Percentiles rank a stretch among this genome's conserved stretches.
phyloP scores from a whole-genome alignment of 1,140 invertebrate species.

The Himalopsyche phryganea region DNA sequence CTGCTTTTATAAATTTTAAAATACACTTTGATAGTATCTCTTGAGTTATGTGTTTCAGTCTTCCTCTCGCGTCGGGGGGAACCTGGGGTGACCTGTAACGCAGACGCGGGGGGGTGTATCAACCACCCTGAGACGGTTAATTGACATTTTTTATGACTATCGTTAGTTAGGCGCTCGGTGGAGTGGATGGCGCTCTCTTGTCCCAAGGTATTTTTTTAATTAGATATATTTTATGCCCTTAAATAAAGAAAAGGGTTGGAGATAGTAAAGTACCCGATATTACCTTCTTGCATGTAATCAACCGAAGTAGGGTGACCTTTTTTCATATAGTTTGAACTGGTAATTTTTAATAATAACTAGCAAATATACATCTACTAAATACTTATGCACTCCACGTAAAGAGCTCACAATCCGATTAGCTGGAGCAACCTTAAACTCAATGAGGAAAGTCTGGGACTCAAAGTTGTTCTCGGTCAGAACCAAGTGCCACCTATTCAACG shows the following conservation, averaged over 20 bases:
- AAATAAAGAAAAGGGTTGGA: constrained; percentile 46
- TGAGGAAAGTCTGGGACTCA: too few species aligned
- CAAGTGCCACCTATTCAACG: too few species aligned
- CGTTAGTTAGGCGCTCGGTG: constrained; percentile 29
- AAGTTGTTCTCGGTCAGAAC: too few species aligned
- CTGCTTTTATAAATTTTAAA: constrained; percentile 31
- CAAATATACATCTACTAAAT: too few species aligned
- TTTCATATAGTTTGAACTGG: too few species aligned
- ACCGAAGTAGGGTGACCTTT: constrained; percentile 8
- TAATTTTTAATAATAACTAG: too few species aligned
- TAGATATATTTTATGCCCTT: constrained; percentile 54
- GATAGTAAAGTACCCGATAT: constrained; percentile 41
- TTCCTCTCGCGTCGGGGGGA: too few species aligned
- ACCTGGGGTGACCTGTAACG: not conserved
- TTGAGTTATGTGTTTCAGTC: not conserved
- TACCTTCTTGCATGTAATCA: constrained; percentile 31
- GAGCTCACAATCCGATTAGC: too few species aligned
- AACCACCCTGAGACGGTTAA: constrained; percentile 40
- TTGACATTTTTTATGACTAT: constrained; percentile 54
- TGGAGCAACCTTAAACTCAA: too few species aligned
- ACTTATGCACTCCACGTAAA: too few species aligned
- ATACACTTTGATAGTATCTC: constrained; percentile 29
- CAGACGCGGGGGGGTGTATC: not conserved
- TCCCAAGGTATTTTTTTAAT: constrained; percentile 55
- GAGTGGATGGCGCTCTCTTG: constrained; percentile 38